phyloP scores from a whole-genome alignment of 2,888 invertebrate species.

The Lepidocyrtinus sp. region DNA sequence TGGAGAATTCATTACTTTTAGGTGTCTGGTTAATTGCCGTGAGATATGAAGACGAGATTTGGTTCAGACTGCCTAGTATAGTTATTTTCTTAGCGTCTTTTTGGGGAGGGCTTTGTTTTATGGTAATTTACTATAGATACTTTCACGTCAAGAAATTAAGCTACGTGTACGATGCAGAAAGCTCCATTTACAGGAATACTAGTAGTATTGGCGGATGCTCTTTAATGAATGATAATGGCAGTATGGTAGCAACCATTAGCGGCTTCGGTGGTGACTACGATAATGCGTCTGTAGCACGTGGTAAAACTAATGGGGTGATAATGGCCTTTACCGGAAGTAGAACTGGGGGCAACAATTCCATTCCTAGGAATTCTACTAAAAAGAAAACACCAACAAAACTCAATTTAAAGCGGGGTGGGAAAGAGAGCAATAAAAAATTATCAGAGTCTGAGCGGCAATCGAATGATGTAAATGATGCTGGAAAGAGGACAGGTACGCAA shows the following conservation, averaged over 20 bases:
- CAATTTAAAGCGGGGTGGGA: neutral
- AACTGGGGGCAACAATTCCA: neutral
- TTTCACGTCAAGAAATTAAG: slow-evolving; percentile 86
- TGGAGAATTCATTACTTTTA: slow-evolving; percentile 87
- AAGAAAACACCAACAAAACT: neutral
- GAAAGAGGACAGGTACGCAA: slow-evolving; percentile 14
- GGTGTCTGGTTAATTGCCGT: slow-evolving; percentile 86
- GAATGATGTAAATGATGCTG: slow-evolving; percentile 19
- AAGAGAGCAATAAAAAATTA: slow-evolving; percentile 5
- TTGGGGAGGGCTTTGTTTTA: slow-evolving; percentile 73
- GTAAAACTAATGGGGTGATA: slow-evolving; percentile 39
- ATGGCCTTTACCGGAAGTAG: slow-evolving; percentile 28
- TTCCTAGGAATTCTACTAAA: neutral
- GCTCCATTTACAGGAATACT: slow-evolving; percentile 60
- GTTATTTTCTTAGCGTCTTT: slow-evolving; percentile 74
- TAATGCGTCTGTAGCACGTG: neutral
- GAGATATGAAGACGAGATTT: slow-evolving; percentile 73
- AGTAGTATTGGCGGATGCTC: slow-evolving; percentile 57
- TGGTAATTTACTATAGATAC: slow-evolving; percentile 78
- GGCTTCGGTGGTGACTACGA: neutral
- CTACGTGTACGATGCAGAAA: slow-evolving; percentile 72
- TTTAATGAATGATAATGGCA: slow-evolving; percentile 51
- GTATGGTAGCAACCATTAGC: slow-evolving; percentile 40
- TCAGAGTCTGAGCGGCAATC: slow-evolving; percentile 20
- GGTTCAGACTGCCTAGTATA: slow-evolving; percentile 74